Percentiles rank a stretch among this genome's conserved stretches.
Conservation (phyloP, 2,797 vertebrate species). For the Catamblyrhynchus diadema region DNA sequence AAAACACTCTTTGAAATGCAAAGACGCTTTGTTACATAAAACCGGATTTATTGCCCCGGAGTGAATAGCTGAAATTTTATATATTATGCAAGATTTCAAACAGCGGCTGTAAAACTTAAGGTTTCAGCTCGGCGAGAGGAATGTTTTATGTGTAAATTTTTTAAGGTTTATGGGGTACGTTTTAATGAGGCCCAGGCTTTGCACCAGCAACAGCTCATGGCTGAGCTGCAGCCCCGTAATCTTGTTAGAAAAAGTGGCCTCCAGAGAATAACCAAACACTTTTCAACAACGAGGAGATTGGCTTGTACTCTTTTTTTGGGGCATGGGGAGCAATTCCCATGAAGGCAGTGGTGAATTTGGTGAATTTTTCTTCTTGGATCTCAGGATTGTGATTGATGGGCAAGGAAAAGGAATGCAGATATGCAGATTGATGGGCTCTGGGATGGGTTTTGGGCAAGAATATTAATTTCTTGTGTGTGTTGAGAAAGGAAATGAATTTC, state of each 20-base stretch:
- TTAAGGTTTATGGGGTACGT: slow-evolving; percentile 76
- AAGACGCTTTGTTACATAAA: slow-evolving; percentile 77
- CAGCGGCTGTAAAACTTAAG: slow-evolving; percentile 72
- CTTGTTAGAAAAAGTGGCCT: slow-evolving; percentile 58
- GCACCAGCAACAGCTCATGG: slow-evolving; percentile 65
- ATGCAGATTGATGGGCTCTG: neutral
- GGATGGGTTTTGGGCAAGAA: neutral
- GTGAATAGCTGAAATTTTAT: slow-evolving; percentile 77
- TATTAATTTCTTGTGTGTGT: neutral
- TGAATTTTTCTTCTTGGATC: neutral
- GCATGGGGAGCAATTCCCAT: neutral
- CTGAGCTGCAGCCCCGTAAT: slow-evolving; percentile 20
- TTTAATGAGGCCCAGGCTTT: slow-evolving; percentile 78
- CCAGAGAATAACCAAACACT: slow-evolving; percentile 27
- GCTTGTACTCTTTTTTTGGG: neutral
- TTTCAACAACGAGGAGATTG: neutral
- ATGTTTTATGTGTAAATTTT: slow-evolving; percentile 82
- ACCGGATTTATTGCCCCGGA: slow-evolving; percentile 71
- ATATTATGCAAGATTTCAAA: slow-evolving; percentile 80
- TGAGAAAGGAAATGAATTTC: neutral
- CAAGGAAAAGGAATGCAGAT: neutral
- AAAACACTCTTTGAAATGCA: slow-evolving; percentile 77
- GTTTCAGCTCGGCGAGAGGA: slow-evolving; percentile 70
- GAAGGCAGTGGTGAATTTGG: neutral
- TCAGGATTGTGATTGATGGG: too few relatives aligned